Base-by-base conservation (phyloP, 2,888 invertebrate genomes). In the Phorcus lineatus region DNA sequence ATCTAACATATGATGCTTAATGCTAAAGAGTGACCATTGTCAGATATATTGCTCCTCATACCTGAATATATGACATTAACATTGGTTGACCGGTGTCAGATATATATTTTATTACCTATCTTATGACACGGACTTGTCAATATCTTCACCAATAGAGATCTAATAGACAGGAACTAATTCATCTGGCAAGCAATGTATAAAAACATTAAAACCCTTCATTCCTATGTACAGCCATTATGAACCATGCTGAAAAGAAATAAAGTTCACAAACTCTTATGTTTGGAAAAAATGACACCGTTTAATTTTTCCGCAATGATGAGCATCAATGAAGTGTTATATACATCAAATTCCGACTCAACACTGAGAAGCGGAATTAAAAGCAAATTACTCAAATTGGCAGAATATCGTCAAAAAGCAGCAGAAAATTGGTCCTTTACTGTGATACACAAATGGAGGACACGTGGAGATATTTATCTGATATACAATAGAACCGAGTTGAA, bases 351-450 rank as follows among this genome's bases (percentile, higher is more conserved):
- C 62, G 16, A n/a, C 62, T 2, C 22, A 16, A 62, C 62, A 62
- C 24, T 28, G 62, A 16, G 28, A 13, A 28, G 28, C 6, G 28
- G 28, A 62, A 62, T 62, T 62, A 62, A 62, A 62, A 62, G 62
- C 28, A 62, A 62, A 62, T 62, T 62, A 62, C 62, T 62, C 62
- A 62, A 62, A 62, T 62, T 62, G 62, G 28, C 28, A 62, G 28
- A 62, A 62, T 62, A 62, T 62, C 62, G 28, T 24, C 62, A 62
- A 62, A 24, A 22, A 13, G 24, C 62, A 28, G 62, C 62, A 62
- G 62, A 62, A 62, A 62, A 62, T 62, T 62, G 62, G 62, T 28
- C 62, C 62, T 28, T 62, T 28, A 28, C 62, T 62, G 62, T 28
- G 24, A 28, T 24, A 62, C 3, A 28, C 62, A 62, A 62, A 62